These are phyloP conservation scores for Pteropus rufus DNA, from an alignment of 2,797 vertebrate species.

Conservation along the genomic window DNA sequence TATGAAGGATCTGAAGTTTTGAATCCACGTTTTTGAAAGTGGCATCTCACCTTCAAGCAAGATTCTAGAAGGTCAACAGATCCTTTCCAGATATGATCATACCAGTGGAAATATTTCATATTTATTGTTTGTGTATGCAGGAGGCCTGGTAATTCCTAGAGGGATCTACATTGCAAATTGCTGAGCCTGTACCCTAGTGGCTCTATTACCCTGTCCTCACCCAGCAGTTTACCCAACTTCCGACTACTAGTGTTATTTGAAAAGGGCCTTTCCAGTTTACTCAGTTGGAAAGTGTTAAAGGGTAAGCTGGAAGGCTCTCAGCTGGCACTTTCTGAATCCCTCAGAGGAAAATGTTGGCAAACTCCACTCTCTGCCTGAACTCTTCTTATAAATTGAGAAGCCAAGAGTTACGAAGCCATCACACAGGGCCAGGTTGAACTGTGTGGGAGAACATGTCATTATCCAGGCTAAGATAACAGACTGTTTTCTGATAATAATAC, in stretches of 20 bases:
- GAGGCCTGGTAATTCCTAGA: not conserved
- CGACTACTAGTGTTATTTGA: constrained; percentile 20
- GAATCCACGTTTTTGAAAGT: not conserved
- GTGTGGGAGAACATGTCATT: not conserved
- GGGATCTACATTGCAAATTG: not conserved
- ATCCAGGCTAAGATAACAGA: not conserved
- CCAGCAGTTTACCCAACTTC: not conserved
- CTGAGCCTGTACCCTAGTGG: not conserved
- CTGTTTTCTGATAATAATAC: not conserved
- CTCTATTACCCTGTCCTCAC: not conserved
- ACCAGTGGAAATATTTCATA: not conserved
- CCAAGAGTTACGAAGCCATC: constrained; percentile 44
- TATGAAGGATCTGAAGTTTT: not conserved
- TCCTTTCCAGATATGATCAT: not conserved
- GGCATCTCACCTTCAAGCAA: not conserved
- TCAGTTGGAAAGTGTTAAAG: constrained; percentile 62
- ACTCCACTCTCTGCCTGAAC: constrained; percentile 66
- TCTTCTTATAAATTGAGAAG: constrained; percentile 62
- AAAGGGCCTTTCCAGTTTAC: constrained; percentile 51
- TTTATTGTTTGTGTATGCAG: not conserved
- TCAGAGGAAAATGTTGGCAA: constrained; percentile 72
- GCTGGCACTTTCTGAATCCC: constrained; percentile 74
- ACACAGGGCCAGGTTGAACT: not conserved
- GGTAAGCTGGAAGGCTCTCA: constrained; percentile 77
- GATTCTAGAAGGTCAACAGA: not conserved